Percentiles rank a stretch among this genome's conserved stretches.
Conservation (phyloP, 2,888 invertebrate species). For the Auanema sp. region DNA sequence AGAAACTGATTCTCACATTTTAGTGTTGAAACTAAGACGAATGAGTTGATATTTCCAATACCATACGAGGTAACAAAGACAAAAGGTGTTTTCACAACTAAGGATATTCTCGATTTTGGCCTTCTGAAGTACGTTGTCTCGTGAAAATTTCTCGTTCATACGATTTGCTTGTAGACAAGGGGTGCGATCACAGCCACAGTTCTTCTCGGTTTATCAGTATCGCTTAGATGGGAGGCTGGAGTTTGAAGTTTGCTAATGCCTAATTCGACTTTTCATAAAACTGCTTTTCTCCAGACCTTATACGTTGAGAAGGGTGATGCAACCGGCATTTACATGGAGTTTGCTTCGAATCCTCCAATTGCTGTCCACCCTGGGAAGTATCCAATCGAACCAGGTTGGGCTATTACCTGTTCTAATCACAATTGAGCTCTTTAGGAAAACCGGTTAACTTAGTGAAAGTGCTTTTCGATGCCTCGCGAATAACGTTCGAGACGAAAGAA, state of each 20-base stretch:
- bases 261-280: too few species aligned
- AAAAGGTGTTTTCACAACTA: conserved; percentile 78
- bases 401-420: neutral
- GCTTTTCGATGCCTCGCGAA: conserved; percentile 41
- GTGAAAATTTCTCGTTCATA: neutral
- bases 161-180: conserved; percentile 69
- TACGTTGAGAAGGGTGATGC: conserved; percentile 51
- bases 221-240: conserved; percentile 74
- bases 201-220: conserved; percentile 70
- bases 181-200: conserved; percentile 73
- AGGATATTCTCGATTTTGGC: conserved; percentile 80
- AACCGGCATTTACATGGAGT: conserved; percentile 56
- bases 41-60: conserved; percentile 29
- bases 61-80: conserved; percentile 54
- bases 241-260: conserved; percentile 70
- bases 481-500: conserved; percentile 11
- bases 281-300: conserved; percentile 37
- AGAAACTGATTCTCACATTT: neutral
- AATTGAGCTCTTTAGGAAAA: conserved; percentile 27
- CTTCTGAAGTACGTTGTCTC: conserved; percentile 65
- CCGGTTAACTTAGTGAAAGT: conserved; percentile 53
- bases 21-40: conserved; percentile 6
- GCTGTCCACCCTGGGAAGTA: conserved; percentile 35
- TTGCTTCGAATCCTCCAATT: conserved; percentile 57
- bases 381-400: conserved; percentile 26